A percentile compares a stretch with the other conserved stretches of the same genome.
Conservation (phyloP, 1,140 invertebrate genomes). For the Nymphalis io region DNA sequence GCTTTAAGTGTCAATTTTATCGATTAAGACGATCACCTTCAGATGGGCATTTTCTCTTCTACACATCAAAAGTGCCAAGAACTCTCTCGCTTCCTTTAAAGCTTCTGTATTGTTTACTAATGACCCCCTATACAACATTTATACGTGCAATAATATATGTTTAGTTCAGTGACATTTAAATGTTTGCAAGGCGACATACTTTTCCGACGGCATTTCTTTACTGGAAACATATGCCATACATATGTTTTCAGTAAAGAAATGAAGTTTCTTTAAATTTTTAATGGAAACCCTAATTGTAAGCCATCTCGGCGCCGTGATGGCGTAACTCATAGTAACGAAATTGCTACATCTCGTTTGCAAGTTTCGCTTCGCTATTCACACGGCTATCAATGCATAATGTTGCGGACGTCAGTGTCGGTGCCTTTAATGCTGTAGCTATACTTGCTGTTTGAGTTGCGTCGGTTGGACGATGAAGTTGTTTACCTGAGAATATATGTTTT, state of each 20-base stretch:
- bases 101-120: no score
- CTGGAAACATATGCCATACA: no score
- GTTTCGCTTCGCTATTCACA: constrained; percentile 35
- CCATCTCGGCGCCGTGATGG: constrained; percentile 23
- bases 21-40: no score
- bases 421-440: background rate
- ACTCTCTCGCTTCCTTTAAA: no score
- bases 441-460: background rate
- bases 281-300: constrained; percentile 5
- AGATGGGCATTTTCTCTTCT: no score
- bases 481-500: constrained; percentile 3
- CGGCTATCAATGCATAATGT: constrained; percentile 38
- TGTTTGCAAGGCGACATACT: no score
- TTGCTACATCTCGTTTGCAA: constrained; percentile 31
- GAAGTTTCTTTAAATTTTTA: background rate
- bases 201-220: no score
- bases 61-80: no score
- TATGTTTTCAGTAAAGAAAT: background rate
- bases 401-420: constrained; percentile 16
- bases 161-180: no score
- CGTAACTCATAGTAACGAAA: constrained; percentile 36
- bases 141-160: no score
- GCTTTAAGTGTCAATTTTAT: no score
- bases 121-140: no score
- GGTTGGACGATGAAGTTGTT: background rate